Conservation (phyloP, 2,888 invertebrate genomes). For the Nycteola revayana region DNA sequence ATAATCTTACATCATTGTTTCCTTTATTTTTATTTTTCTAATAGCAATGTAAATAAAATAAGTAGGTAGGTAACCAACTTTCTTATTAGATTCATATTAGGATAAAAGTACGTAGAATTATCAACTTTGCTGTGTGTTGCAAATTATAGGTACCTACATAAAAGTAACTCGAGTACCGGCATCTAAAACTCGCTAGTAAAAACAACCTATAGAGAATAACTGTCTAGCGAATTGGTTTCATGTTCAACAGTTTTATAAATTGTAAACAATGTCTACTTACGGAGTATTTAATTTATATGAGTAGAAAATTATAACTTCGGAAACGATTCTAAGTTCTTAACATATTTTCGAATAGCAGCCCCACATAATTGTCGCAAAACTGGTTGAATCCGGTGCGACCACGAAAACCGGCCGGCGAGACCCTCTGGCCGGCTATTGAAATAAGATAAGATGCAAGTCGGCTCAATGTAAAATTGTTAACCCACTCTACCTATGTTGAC, state of each 20-base stretch:
- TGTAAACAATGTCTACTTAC: constrained; percentile 15
- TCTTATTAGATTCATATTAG: constrained; percentile 3
- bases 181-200: constrained; percentile 5
- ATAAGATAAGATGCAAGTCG: constrained; percentile 50
- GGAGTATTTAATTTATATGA: constrained; percentile 26
- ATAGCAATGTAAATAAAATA: constrained; percentile 2
- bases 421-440: constrained; percentile 43
- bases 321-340: constrained; percentile 41
- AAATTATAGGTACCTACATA: no score
- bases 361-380: constrained; percentile 43
- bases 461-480: constrained; percentile 13
- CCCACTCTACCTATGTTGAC: constrained; percentile 10
- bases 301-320: constrained; percentile 22
- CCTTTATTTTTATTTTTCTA: no score
- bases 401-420: constrained; percentile 48
- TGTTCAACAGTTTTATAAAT: constrained; percentile 16
- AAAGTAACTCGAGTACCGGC: constrained; percentile 8
- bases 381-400: constrained; percentile 41
- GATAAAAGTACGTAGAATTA: no score
- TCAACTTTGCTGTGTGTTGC: no score
- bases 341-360: constrained; percentile 43
- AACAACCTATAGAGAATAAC: constrained; percentile 7
- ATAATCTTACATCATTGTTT: constrained; percentile 7
- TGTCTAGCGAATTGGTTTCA: constrained; percentile 1
- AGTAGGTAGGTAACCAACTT: not conserved